A percentile compares a stretch with the other conserved stretches of the same genome.
phyloP scores from a whole-genome alignment of 2,797 vertebrate genomes.

The Acropternis orthonyx region DNA sequence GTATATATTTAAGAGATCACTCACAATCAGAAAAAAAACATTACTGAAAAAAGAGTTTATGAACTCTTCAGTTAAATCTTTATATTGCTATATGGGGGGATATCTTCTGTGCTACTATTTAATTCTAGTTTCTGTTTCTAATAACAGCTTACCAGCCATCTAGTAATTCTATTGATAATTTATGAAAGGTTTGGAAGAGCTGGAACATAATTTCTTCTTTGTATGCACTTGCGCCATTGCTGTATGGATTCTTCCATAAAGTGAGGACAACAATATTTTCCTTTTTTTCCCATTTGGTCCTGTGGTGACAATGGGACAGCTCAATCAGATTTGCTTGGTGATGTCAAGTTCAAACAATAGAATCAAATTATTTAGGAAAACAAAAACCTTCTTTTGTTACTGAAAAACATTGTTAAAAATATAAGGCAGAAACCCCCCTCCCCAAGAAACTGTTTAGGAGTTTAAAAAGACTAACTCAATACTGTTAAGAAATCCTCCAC shows the following conservation, averaged over 20 bases:
- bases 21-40: background rate
- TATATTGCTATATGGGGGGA: background rate
- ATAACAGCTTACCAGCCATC: background rate
- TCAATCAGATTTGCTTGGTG: background rate
- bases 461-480: background rate
- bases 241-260: background rate
- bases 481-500: background rate
- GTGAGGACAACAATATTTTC: background rate
- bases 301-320: background rate
- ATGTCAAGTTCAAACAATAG: background rate
- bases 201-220: background rate
- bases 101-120: background rate
- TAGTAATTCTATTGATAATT: background rate
- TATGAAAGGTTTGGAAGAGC: background rate
- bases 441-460: background rate
- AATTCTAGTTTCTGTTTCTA: conserved; percentile 2
- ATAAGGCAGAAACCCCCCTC: background rate
- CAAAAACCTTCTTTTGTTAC: background rate
- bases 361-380: background rate
- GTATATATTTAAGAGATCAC: background rate
- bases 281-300: background rate
- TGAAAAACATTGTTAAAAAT: background rate
- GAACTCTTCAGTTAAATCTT: background rate
- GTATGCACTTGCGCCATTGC: background rate
- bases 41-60: background rate